phyloP scores from a whole-genome alignment of 1,140 invertebrate genomes.

The Achatina immaculata region DNA sequence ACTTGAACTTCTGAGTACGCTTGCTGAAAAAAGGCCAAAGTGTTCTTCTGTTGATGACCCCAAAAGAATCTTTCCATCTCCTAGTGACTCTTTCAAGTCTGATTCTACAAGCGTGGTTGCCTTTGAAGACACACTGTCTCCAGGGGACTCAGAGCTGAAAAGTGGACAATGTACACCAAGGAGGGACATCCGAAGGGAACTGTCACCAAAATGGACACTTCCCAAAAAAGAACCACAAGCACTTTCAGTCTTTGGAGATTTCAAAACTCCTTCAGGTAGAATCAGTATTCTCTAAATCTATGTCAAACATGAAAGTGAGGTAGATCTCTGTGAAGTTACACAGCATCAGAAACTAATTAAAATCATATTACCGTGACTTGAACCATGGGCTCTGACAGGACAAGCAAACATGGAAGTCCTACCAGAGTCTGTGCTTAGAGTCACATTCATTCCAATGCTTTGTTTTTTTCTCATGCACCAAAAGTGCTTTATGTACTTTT shows the following conservation, averaged over 20 bases:
- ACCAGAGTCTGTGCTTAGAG: too few relatives aligned
- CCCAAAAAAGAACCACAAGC: conserved; percentile 37
- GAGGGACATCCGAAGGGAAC: conserved; percentile 26
- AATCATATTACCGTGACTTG: too few relatives aligned
- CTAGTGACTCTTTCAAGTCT: conserved; percentile 48
- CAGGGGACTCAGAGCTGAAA: conserved; percentile 41
- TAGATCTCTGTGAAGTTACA: too few relatives aligned
- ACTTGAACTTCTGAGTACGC: conserved; percentile 83
- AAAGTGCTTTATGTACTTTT: too few relatives aligned
- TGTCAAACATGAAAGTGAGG: too few relatives aligned
- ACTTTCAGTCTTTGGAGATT: conserved; percentile 20
- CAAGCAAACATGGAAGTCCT: too few relatives aligned
- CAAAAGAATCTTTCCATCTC: conserved; percentile 42
- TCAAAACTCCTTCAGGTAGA: conserved; percentile 41
- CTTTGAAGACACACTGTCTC: conserved; percentile 33
- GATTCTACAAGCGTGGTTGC: conserved; percentile 36
- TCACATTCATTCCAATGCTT: too few relatives aligned
- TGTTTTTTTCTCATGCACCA: too few relatives aligned
- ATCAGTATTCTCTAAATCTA: too few relatives aligned
- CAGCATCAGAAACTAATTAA: too few relatives aligned
- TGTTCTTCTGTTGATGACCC: conserved; percentile 74
- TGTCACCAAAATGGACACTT: conserved; percentile 45
- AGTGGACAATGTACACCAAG: conserved; percentile 60
- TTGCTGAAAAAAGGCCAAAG: conserved; percentile 86
- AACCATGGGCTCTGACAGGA: too few relatives aligned